phyloP scores from a whole-genome alignment of 1,140 invertebrate species.

The Druon quercuslanigerum region DNA sequence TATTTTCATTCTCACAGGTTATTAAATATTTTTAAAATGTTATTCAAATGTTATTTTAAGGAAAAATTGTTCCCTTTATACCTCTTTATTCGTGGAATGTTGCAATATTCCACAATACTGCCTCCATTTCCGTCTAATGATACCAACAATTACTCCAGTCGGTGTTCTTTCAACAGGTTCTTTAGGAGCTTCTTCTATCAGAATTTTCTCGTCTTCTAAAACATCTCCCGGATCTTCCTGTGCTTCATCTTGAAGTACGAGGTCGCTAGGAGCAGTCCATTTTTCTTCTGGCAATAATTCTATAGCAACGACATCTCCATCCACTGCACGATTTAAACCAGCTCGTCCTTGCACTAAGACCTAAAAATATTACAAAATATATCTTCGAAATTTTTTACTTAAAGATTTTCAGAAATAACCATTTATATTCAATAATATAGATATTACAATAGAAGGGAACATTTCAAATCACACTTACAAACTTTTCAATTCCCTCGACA shows the following conservation, averaged over 20 bases:
- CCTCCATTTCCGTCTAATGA: constrained; percentile 96
- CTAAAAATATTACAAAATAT: constrained; percentile 71
- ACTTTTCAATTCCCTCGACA: constrained; percentile 85
- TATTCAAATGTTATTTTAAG: no score
- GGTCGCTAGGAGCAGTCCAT: constrained; percentile 91
- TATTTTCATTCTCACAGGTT: no score
- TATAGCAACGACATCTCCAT: constrained; percentile 96
- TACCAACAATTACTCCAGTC: constrained; percentile 94
- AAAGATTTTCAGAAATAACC: background rate
- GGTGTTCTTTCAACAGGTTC: constrained; percentile 78
- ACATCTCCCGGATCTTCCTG: constrained; percentile 79
- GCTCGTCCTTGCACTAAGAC: constrained; percentile 92
- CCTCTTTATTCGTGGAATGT: constrained; percentile 85
- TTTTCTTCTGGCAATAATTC: constrained; percentile 92
- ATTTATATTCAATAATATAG: constrained; percentile 28
- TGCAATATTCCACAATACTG: constrained; percentile 97
- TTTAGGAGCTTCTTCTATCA: constrained; percentile 63
- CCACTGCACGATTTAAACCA: constrained; percentile 95
- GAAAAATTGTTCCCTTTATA: constrained; percentile 57
- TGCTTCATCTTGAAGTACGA: constrained; percentile 89
- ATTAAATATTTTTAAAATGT: no score
- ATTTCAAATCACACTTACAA: constrained; percentile 75
- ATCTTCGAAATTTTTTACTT: constrained; percentile 24
- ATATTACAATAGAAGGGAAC: background rate
- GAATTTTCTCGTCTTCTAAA: constrained; percentile 81